These are phyloP conservation scores for Prochilodus magdalenae DNA, from an alignment of 2,113 vertebrate genomes.

Conservation along the genomic window DNA sequence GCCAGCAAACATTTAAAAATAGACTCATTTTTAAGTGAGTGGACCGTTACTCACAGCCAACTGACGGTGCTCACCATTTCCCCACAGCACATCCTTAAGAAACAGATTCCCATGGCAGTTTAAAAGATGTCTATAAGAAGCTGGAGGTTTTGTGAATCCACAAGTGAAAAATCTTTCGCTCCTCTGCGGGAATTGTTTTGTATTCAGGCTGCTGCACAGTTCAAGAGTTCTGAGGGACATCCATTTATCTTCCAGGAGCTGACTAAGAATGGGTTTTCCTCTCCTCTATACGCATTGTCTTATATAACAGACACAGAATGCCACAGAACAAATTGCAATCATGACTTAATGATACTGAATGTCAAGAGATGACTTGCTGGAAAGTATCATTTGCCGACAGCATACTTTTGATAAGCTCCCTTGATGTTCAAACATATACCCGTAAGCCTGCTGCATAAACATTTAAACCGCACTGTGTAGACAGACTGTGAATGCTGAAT, in stretches of 20 bases:
- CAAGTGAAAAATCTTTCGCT: conserved; percentile 6
- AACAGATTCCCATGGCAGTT: background rate
- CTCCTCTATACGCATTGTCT: background rate
- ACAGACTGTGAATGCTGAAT: background rate
- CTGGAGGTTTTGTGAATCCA: conserved; percentile 1
- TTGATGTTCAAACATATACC: background rate
- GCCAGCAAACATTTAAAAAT: background rate
- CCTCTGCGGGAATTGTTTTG: conserved; percentile 9
- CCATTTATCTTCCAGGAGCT: background rate
- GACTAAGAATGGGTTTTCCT: background rate
- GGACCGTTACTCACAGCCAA: background rate
- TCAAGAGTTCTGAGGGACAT: conserved; percentile 12
- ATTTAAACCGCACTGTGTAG: background rate
- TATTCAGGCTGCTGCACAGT: background rate
- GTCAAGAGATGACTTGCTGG: background rate
- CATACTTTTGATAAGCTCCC: background rate
- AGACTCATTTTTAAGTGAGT: background rate
- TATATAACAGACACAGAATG: background rate
- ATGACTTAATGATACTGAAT: background rate
- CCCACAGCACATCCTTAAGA: background rate
- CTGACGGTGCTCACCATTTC: background rate
- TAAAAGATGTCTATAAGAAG: background rate
- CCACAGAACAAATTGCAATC: background rate
- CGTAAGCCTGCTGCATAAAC: conserved; percentile 1
- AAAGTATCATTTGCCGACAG: background rate